Evolutionary conservation across 2,113 vertebrate genomes (phyloP).

Genomic region (Oplegnathus fasciatus): DNA sequence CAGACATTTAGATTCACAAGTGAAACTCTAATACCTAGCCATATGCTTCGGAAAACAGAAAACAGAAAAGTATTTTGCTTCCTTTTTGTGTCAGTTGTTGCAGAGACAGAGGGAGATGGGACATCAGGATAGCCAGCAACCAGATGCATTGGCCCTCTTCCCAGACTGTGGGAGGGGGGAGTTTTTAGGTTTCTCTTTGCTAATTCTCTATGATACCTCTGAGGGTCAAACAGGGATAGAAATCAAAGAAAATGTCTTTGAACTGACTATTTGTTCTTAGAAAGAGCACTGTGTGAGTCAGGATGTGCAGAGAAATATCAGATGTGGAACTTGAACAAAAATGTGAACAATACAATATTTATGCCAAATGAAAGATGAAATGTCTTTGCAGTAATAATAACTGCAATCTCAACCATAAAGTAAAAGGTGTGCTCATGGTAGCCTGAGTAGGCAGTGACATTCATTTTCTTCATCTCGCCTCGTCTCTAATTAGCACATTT

Average conservation of each 20-base stretch:
- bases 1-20: constrained; percentile 12
- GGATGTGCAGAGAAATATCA: constrained; percentile 1
- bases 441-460: constrained; percentile 6
- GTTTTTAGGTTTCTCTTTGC: constrained; percentile 41
- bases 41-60: constrained; percentile 16
- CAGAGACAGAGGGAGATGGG: constrained; percentile 39
- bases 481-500: constrained; percentile 47
- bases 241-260: constrained; percentile 38
- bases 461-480: not conserved
- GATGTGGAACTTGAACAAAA: not conserved
- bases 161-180: constrained; percentile 46
- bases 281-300: not conserved
- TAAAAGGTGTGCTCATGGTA: constrained; percentile 3
- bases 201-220: constrained; percentile 44
- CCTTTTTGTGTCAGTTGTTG: constrained; percentile 39
- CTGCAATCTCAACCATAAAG: not conserved
- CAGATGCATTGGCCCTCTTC: constrained; percentile 69
- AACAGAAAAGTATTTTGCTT: constrained; percentile 27
- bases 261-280: constrained; percentile 20
- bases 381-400: constrained; percentile 3
- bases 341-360: not conserved
- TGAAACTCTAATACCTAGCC: constrained; percentile 1
- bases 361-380: not conserved
- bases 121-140: constrained; percentile 51
- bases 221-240: constrained; percentile 23